Percentiles rank a stretch among this genome's conserved stretches.
Evolutionary conservation across 2,113 vertebrate genomes (phyloP).

Genomic region (Paramormyrops kingsleyae): DNA sequence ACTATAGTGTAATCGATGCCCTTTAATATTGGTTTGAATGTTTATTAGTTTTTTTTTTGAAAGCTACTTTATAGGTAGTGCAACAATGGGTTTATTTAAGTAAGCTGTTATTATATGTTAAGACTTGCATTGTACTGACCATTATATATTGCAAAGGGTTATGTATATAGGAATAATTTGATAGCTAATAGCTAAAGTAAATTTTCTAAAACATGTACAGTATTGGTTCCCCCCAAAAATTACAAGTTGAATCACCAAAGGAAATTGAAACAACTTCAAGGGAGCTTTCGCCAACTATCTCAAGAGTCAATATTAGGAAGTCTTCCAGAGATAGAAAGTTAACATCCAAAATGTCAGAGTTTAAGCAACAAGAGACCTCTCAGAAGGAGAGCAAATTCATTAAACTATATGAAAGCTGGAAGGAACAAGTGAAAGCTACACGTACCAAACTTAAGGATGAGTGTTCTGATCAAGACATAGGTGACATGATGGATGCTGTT

Average conservation of each 20-base stretch:
- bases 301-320: background rate
- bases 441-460: slow-evolving; percentile 17
- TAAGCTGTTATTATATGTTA: background rate
- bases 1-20: background rate
- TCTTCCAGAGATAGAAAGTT: slow-evolving; percentile 14
- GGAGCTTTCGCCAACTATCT: background rate
- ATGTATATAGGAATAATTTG: too few species aligned
- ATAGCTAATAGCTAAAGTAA: too few species aligned
- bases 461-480: slow-evolving; percentile 18
- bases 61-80: background rate
- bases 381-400: slow-evolving; percentile 18
- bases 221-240: too few species aligned
- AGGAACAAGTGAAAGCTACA: slow-evolving; percentile 16
- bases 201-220: too few species aligned
- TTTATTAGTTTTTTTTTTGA: background rate
- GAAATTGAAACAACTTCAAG: background rate
- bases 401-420: slow-evolving; percentile 22
- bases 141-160: too few species aligned
- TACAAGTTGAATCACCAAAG: too few species aligned
- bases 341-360: slow-evolving; percentile 24
- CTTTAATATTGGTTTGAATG: background rate
- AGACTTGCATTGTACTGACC: too few species aligned
- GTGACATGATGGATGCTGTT: slow-evolving; percentile 20
- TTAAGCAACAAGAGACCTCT: slow-evolving; percentile 18
- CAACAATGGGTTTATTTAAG: background rate